phyloP scores from a whole-genome alignment of 2,113 vertebrate genomes.

The Poeciliopsis retropinna region DNA sequence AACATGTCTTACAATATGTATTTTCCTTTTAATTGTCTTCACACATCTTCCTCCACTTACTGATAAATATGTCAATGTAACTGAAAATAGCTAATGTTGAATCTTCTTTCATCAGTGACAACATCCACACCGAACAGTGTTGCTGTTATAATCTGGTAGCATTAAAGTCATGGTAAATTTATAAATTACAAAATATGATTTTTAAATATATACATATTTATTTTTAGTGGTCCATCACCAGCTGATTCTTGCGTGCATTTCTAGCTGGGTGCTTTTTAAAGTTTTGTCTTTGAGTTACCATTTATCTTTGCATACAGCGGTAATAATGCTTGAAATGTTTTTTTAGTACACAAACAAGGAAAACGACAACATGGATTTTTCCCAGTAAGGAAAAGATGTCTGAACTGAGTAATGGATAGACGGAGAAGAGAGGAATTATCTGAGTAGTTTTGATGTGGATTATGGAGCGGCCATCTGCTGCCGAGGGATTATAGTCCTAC shows the following conservation, averaged over 20 bases:
- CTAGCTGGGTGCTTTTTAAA: not conserved
- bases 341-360: not conserved
- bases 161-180: too few relatives aligned
- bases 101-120: too few relatives aligned
- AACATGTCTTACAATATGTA: too few relatives aligned
- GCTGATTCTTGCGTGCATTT: not conserved
- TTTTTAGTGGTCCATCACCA: too few relatives aligned
- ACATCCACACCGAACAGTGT: too few relatives aligned
- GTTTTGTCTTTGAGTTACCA: not conserved
- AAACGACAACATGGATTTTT: constrained; percentile 30
- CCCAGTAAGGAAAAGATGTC: constrained; percentile 17
- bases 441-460: constrained; percentile 66
- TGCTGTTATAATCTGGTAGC: too few relatives aligned
- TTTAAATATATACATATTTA: too few relatives aligned
- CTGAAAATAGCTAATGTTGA: too few relatives aligned
- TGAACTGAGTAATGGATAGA: constrained; percentile 26
- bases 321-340: not conserved
- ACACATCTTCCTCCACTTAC: too few relatives aligned
- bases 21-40: too few relatives aligned
- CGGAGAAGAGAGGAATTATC: constrained; percentile 66
- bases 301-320: not conserved
- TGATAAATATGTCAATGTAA: too few relatives aligned
- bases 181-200: too few relatives aligned
- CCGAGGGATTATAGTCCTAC: constrained; percentile 68
- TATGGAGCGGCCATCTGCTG: constrained; percentile 74